Evolutionary conservation across 1,140 invertebrate genomes (phyloP).

Genomic region (Ostrea edulis): DNA sequence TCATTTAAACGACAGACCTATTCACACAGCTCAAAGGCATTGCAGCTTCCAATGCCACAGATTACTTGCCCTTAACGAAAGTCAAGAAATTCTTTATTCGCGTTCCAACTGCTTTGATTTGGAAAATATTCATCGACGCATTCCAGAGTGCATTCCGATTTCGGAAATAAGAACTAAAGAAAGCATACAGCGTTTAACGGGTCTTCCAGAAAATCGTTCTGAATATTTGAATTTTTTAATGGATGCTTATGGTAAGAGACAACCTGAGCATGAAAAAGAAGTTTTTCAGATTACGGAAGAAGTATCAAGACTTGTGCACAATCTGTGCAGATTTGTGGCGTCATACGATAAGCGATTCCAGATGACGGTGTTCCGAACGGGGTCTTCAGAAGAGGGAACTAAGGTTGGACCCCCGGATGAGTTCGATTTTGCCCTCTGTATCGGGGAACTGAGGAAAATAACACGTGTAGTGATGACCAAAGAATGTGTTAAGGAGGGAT

Average conservation of each 20-base stretch:
- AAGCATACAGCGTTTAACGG: background rate
- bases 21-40: slow-evolving; percentile 36
- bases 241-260: background rate
- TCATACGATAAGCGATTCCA: slow-evolving; percentile 39
- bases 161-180: background rate
- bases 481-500: background rate
- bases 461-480: background rate
- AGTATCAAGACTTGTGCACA: background rate
- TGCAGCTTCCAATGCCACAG: slow-evolving; percentile 21
- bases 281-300: background rate
- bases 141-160: slow-evolving; percentile 22
- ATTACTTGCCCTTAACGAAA: background rate
- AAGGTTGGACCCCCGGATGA: slow-evolving; percentile 50
- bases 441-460: slow-evolving; percentile 26
- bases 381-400: slow-evolving; percentile 45
- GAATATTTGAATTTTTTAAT: background rate
- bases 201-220: background rate
- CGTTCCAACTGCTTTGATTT: background rate
- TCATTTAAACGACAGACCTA: slow-evolving; percentile 4
- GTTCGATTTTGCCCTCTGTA: slow-evolving; percentile 51
- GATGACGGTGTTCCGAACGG: slow-evolving; percentile 36
- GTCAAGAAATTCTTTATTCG: background rate
- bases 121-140: background rate
- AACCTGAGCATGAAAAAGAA: background rate
- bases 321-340: background rate